A percentile compares a stretch with the other conserved stretches of the same genome.
These are phyloP conservation scores for Argyrosomus japonicus DNA, from an alignment of 2,113 vertebrate species.

Conservation along the genomic window DNA sequence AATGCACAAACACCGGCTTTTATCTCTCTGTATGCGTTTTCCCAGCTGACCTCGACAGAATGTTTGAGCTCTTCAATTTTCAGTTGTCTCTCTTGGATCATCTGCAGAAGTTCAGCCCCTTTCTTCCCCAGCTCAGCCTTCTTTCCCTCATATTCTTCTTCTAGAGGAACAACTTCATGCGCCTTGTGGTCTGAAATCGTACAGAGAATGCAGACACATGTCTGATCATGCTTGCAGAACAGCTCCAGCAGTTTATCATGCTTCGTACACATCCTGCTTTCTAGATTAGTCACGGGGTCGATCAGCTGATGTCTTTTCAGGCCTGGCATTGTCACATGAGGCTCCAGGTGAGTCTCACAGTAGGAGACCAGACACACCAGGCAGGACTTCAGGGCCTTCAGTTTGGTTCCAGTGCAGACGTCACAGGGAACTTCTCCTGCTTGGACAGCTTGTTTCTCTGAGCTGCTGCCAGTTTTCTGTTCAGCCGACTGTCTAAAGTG, in stretches of 20 bases:
- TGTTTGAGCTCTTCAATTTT: neutral
- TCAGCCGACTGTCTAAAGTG: neutral
- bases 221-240: neutral
- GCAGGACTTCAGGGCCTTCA: neutral
- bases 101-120: neutral
- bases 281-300: neutral
- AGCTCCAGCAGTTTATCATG: neutral
- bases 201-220: neutral
- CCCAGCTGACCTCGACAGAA: neutral
- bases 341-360: constrained; percentile 14
- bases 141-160: neutral
- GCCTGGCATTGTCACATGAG: neutral
- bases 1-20: neutral
- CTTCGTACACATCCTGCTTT: neutral
- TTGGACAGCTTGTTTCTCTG: neutral
- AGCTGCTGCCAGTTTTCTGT: neutral
- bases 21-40: neutral
- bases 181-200: neutral
- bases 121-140: neutral
- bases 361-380: neutral
- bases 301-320: constrained; percentile 9
- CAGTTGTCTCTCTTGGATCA: neutral
- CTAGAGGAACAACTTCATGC: neutral
- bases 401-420: too few relatives aligned
- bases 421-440: neutral